Conservation (phyloP, 1,140 invertebrate species). For the Riptortus pedestris region DNA sequence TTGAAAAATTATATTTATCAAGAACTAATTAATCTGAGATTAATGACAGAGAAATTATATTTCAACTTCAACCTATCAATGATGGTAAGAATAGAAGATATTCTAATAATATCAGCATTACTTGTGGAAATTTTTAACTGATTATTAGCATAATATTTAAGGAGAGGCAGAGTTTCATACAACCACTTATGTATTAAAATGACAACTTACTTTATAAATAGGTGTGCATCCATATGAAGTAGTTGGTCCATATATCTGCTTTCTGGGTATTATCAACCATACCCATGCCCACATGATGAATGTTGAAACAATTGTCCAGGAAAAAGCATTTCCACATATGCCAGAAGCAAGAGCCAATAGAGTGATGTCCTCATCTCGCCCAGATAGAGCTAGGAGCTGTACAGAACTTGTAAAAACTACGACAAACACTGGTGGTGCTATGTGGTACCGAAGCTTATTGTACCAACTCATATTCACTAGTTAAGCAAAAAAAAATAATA, state of each 20-base stretch:
- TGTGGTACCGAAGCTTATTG: constrained; percentile 32
- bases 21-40: too few species aligned
- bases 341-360: constrained; percentile 22
- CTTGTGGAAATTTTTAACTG: too few species aligned
- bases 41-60: too few species aligned
- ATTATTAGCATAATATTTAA: too few species aligned
- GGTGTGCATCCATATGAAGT: constrained; percentile 43
- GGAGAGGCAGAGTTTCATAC: too few species aligned
- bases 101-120: too few species aligned
- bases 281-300: constrained; percentile 36
- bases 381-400: constrained; percentile 35
- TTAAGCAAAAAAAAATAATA: constrained; percentile 1
- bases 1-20: too few species aligned
- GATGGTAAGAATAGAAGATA: too few species aligned
- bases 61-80: too few species aligned
- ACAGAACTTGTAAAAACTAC: constrained; percentile 35
- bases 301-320: constrained; percentile 35
- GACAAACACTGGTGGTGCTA: constrained; percentile 38
- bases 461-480: constrained; percentile 21
- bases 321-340: constrained; percentile 34
- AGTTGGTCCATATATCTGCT: constrained; percentile 40
- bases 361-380: constrained; percentile 30
- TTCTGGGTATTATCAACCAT: constrained; percentile 39
- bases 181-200: too few species aligned
- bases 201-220: constrained; percentile 39